These are phyloP conservation scores for Pseudoips prasinana DNA, from an alignment of 2,888 invertebrate species.

Conservation along the genomic window DNA sequence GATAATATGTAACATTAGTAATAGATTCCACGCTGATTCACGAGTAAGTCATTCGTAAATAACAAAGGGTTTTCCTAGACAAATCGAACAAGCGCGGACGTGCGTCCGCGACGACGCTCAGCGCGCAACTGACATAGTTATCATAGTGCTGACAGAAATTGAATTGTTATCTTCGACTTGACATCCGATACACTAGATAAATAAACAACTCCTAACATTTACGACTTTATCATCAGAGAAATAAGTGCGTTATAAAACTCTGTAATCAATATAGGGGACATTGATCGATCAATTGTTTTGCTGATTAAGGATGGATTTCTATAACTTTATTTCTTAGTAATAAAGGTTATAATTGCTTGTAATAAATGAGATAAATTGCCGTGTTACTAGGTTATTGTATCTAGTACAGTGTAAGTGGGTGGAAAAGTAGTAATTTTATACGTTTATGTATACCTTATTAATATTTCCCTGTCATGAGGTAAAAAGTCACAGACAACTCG, in stretches of 20 bases:
- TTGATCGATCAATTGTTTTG: slow-evolving; percentile 30
- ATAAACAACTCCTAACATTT: slow-evolving; percentile 22
- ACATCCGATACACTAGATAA: slow-evolving; percentile 41
- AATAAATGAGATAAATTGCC: slow-evolving; percentile 1
- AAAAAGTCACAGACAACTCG: no score
- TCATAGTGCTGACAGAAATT: slow-evolving; percentile 30
- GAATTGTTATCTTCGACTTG: slow-evolving; percentile 50
- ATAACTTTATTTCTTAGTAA: neutral
- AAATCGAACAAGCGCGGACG: slow-evolving; percentile 12
- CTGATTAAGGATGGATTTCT: slow-evolving; percentile 5
- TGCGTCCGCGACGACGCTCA: slow-evolving; percentile 42
- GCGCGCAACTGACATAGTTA: slow-evolving; percentile 44
- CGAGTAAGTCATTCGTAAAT: slow-evolving; percentile 2
- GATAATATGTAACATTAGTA: neutral
- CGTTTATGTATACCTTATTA: slow-evolving; percentile 15
- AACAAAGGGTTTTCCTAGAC: slow-evolving; percentile 5
- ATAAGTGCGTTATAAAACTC: slow-evolving; percentile 20
- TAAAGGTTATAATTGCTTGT: slow-evolving; percentile 16
- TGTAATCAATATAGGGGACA: slow-evolving; percentile 22
- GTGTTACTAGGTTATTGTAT: slow-evolving; percentile 26
- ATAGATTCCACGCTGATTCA: neutral
- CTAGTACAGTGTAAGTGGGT: slow-evolving; percentile 26
- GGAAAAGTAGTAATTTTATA: slow-evolving; percentile 40
- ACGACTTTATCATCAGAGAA: slow-evolving; percentile 12
- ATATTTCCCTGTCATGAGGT: no score